Evolutionary conservation across 2,888 invertebrate species (phyloP).

Genomic region (Doris montereyensis): DNA sequence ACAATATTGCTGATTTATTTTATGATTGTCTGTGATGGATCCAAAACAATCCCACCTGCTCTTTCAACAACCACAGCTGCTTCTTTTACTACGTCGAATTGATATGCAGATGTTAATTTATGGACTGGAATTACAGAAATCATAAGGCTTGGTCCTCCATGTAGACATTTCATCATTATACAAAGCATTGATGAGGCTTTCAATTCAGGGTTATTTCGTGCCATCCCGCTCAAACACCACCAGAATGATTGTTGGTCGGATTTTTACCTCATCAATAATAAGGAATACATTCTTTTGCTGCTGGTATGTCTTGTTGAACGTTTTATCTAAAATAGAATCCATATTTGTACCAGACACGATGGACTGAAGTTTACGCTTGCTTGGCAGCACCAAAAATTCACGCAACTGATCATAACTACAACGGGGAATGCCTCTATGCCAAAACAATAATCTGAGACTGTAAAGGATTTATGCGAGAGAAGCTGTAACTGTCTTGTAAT

Average conservation of each 20-base stretch:
- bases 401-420: conserved; percentile 3
- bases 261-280: neutral
- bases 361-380: neutral
- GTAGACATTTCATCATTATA: neutral
- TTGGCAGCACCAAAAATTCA: neutral
- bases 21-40: conserved; percentile 18
- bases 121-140: conserved; percentile 12
- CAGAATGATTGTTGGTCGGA: neutral
- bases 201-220: neutral
- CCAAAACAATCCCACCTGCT: neutral
- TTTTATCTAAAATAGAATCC: neutral
- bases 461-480: neutral
- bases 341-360: neutral
- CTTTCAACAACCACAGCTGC: neutral
- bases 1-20: conserved; percentile 11
- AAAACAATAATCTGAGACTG: conserved; percentile 1
- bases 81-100: neutral
- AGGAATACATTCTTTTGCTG: conserved; percentile 17
- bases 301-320: neutral
- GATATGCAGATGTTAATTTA: neutral
- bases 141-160: conserved; percentile 7
- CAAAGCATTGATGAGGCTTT: neutral
- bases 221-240: neutral
- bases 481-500: neutral
- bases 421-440: neutral